Conservation (phyloP, 2,797 vertebrate species). For the Eidolon dupreanum region DNA sequence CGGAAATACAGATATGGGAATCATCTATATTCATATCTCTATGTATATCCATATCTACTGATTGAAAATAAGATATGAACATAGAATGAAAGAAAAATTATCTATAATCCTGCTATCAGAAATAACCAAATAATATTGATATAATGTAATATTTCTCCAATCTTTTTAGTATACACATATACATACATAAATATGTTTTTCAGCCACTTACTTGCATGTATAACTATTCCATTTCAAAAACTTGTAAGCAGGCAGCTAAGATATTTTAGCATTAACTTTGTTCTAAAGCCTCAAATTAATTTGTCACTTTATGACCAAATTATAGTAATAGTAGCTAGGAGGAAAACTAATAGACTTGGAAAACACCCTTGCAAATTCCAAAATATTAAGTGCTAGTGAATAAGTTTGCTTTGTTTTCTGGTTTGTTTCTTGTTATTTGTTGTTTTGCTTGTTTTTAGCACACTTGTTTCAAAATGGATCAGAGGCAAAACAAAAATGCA, state of each 20-base stretch:
- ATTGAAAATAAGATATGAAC: not conserved
- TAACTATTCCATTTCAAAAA: conserved; percentile 7
- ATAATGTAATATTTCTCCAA: not conserved
- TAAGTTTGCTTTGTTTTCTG: not conserved
- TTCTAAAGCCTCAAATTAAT: not conserved
- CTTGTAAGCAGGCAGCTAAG: not conserved
- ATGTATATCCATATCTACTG: not conserved
- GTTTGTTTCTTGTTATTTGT: not conserved
- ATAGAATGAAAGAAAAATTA: not conserved
- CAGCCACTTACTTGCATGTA: not conserved
- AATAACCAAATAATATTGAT: not conserved
- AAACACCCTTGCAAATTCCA: not conserved
- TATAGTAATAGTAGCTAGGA: not conserved
- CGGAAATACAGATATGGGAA: not conserved
- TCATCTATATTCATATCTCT: not conserved
- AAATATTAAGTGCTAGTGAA: not conserved
- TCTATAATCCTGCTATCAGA: not conserved
- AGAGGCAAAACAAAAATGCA: not conserved
- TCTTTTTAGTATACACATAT: not conserved
- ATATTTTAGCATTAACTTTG: not conserved
- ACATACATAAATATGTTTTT: not conserved
- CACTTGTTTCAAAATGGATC: not conserved
- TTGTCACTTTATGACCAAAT: not conserved
- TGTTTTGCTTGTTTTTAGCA: not conserved
- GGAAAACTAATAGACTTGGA: not conserved